Base-by-base conservation (phyloP, 1,140 invertebrate species). In the Scaptomyza graminum region DNA sequence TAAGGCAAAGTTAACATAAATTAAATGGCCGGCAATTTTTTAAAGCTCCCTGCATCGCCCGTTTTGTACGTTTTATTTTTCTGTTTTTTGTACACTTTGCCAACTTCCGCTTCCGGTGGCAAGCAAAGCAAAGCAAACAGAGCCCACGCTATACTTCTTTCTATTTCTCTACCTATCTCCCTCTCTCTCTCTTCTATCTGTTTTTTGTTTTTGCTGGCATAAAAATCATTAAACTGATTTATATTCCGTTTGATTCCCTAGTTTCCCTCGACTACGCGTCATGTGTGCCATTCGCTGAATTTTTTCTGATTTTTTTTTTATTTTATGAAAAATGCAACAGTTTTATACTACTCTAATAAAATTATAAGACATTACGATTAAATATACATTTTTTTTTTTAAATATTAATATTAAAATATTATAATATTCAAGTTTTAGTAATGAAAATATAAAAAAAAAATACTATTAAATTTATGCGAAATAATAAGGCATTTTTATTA, bases 171-270 rank as follows among this genome's bases (percentile, higher is more conserved):
- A 7, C 34, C 11, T 5, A 15, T 13, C 22, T 8, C 44, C 12
- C n/a, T 6, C 57, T 31, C 28, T 0, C 28, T 5, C 39, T 41
- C 34, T 5, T 44, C 39, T 65, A 13, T 16, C 28, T 73, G 31
- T n/a, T 75, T 74, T 72, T 67, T 75, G 56, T 79, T 80, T 72
- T 72, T 75, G 15, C 74, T 76, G 78, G 78, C 78, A 78, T 68
- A 70, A 73, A 78, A 82, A 82, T 77, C 74, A 82, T 82, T 82
- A 77, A 81, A 82, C 79, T 82, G 79, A 82, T 82, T 82, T 82
- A 82, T 82, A 82, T 82, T 82, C 78, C 78, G 78, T 81, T 81
- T 81, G 78, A 81, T 81, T 76, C 74, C 50, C 34, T 51, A 50
- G 18, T 37, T 55, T 73, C 54, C 55, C 51, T 60, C 64, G 59